A percentile compares a stretch with the other conserved stretches of the same genome.
Conservation (phyloP, 35 echinoderm and acorn worm genomes). For the Diadema setosum region DNA sequence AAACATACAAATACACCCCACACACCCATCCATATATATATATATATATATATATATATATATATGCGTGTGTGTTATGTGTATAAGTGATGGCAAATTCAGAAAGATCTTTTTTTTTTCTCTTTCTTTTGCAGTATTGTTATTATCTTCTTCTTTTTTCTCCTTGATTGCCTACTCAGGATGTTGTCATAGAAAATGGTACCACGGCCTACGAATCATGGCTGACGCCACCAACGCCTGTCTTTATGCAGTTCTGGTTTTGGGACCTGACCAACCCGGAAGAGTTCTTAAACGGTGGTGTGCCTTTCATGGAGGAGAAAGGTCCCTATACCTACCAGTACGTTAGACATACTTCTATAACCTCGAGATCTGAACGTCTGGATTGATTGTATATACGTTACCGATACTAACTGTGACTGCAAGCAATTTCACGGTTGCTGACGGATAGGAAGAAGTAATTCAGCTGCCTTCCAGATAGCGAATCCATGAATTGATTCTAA, state of each 20-base stretch:
- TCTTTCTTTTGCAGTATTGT: background rate
- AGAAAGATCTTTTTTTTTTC: background rate
- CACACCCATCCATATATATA: no score
- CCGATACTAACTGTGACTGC: background rate
- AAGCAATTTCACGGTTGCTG: background rate
- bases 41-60: no score
- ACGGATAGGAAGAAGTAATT: background rate
- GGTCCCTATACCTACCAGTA: conserved; percentile 96
- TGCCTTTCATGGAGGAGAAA: conserved; percentile 55
- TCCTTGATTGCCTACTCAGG: background rate
- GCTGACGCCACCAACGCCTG: conserved; percentile 65
- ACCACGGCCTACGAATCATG: conserved; percentile 68
- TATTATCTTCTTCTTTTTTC: background rate
- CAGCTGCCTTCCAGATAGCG: no score
- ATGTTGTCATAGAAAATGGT: conserved; percentile 6
- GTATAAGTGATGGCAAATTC: no score
- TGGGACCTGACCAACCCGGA: conserved; percentile 87
- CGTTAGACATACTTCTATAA: background rate
- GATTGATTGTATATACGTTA: background rate
- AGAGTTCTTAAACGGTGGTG: conserved; percentile 64
- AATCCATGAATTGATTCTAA: background rate
- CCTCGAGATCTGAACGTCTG: background rate
- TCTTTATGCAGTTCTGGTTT: conserved; percentile 84
- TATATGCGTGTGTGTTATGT: no score
- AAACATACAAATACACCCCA: no score